Percentiles rank a stretch among this genome's conserved stretches.
Conservation (phyloP, 1,140 invertebrate genomes). For the Xylocopa sonorina region DNA sequence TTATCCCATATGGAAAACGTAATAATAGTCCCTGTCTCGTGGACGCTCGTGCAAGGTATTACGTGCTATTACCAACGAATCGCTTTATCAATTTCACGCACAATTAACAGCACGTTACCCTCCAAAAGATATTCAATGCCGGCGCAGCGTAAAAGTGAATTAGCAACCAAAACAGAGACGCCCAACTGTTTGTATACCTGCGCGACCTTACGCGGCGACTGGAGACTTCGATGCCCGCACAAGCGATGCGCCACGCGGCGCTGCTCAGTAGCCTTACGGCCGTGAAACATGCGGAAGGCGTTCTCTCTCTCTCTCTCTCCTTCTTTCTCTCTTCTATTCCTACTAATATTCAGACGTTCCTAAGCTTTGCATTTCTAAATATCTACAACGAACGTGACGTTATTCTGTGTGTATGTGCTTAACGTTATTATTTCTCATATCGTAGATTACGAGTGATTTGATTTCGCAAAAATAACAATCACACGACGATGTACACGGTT, state of each 20-base stretch:
- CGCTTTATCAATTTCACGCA: not conserved
- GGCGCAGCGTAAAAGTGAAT: not conserved
- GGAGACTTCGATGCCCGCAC: constrained; percentile 23
- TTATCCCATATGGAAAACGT: constrained; percentile 13
- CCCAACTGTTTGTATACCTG: not conserved
- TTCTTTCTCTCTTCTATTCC: too few relatives aligned
- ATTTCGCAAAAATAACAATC: too few relatives aligned
- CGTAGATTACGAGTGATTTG: too few relatives aligned
- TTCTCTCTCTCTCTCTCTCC: too few relatives aligned
- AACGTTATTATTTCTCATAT: too few relatives aligned
- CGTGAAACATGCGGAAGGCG: too few relatives aligned
- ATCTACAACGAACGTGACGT: too few relatives aligned
- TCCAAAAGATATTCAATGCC: not conserved
- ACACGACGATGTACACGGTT: too few relatives aligned
- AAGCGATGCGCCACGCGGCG: not conserved
- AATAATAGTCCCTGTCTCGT: constrained; percentile 4
- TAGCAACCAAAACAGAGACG: not conserved
- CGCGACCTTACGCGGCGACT: constrained; percentile 9
- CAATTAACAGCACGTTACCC: not conserved
- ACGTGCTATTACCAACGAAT: not conserved
- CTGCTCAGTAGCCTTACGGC: too few relatives aligned
- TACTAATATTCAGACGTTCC: too few relatives aligned
- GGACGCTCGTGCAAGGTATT: not conserved
- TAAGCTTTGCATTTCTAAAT: too few relatives aligned
- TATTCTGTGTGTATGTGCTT: too few relatives aligned